Conservation (phyloP, 2,888 invertebrate species). For the Phymatocera aterrima region DNA sequence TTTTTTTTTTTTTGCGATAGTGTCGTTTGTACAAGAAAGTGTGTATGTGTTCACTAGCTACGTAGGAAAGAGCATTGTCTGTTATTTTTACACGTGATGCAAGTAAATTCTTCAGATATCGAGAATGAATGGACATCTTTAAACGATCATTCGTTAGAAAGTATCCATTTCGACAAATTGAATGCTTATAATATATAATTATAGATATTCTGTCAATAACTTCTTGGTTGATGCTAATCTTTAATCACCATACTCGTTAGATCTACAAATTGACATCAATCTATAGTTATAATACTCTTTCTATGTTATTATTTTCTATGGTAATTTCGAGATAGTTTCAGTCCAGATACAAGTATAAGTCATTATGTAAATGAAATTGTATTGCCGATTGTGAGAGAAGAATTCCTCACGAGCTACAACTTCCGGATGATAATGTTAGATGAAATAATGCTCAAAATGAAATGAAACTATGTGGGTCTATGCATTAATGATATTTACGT, state of each 20-base stretch:
- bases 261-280: not conserved
- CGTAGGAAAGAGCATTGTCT: not conserved
- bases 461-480: not conserved
- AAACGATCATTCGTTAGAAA: not conserved
- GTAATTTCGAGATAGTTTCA: not conserved
- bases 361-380: not conserved
- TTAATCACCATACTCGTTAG: not conserved
- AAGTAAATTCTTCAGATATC: not conserved
- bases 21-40: not conserved
- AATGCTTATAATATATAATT: not conserved
- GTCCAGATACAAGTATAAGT: not conserved
- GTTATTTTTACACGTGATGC: constrained; percentile 19
- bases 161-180: not conserved
- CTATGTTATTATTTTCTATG: not conserved
- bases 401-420: not conserved
- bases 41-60: not conserved
- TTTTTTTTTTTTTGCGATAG: constrained; percentile 19
- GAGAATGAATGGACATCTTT: not conserved
- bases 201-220: no score
- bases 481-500: constrained; percentile 11
- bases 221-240: not conserved
- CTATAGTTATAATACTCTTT: not conserved
- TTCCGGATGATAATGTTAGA: not conserved
- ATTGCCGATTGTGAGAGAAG: not conserved
- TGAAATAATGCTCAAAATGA: not conserved